Percentiles rank a stretch among this genome's conserved stretches.
phyloP scores from a whole-genome alignment of 2,797 vertebrate species.

The Phaenicophaeus curvirostris region DNA sequence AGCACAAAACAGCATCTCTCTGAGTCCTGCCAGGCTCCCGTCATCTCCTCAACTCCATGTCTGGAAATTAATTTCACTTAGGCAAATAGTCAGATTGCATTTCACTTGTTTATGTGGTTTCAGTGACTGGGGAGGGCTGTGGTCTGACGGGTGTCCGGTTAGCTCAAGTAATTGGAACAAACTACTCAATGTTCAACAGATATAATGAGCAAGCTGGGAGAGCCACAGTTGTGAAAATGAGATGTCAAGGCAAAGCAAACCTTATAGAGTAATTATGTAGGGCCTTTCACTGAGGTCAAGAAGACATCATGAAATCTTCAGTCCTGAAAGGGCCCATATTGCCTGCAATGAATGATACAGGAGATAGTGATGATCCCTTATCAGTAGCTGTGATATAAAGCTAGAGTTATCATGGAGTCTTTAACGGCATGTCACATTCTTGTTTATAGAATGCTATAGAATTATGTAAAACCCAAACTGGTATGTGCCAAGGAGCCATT shows the following conservation, averaged over 20 bases:
- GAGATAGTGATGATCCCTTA: neutral
- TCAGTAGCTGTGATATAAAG: neutral
- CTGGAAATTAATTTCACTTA: constrained; percentile 78
- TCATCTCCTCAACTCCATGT: constrained; percentile 34
- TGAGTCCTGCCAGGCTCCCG: constrained; percentile 55
- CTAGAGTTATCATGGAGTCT: neutral
- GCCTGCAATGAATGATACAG: neutral
- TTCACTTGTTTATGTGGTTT: constrained; percentile 69
- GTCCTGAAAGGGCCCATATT: neutral
- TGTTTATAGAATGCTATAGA: neutral
- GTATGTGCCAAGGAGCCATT: neutral
- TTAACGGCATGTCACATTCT: neutral
- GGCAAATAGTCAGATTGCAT: constrained; percentile 72
- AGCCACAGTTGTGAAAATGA: neutral
- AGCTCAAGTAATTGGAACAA: constrained; percentile 47
- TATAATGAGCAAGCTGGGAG: neutral
- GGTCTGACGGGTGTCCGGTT: neutral
- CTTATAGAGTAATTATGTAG: neutral
- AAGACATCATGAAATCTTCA: neutral
- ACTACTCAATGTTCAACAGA: neutral
- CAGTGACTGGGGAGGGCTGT: constrained; percentile 23
- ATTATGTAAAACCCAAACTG: neutral
- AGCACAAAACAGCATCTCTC: constrained; percentile 70
- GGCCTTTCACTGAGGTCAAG: neutral
- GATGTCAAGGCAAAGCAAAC: neutral